These are phyloP conservation scores for Xiphorhynchus elegans DNA, from an alignment of 2,113 vertebrate species.

Conservation along the genomic window DNA sequence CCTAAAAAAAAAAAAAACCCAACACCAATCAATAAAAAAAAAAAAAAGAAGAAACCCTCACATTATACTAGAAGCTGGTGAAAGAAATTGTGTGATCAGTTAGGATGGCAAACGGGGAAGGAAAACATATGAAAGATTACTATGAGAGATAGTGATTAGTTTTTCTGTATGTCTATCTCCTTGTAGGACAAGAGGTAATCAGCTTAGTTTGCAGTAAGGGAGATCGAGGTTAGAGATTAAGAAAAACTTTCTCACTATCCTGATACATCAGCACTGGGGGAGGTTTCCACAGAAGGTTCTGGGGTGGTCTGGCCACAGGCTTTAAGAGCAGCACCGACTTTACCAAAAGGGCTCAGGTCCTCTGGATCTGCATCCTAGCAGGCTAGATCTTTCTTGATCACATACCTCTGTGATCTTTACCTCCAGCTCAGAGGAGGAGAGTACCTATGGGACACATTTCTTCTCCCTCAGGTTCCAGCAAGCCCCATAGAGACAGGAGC, in stretches of 20 bases:
- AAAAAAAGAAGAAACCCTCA: neutral
- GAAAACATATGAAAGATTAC: neutral
- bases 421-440: neutral
- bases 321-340: neutral
- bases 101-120: neutral
- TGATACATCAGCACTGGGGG: neutral
- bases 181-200: slow-evolving; percentile 26
- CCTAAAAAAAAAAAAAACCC: too few relatives aligned
- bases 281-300: neutral
- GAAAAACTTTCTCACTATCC: slow-evolving; percentile 37
- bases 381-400: neutral
- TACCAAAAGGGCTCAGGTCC: neutral
- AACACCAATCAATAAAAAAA: neutral
- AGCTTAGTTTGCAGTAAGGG: slow-evolving; percentile 48
- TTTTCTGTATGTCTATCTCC: neutral
- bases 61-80: neutral
- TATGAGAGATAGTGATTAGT: neutral
- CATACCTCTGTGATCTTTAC: neutral
- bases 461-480: neutral
- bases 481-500: neutral
- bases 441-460: too few relatives aligned
- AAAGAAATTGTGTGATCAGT: neutral
- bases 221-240: slow-evolving; percentile 40
- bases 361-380: neutral
- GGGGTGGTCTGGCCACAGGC: neutral